Percentiles rank a stretch among this genome's conserved stretches.
These are phyloP conservation scores for Seira musarum DNA, from an alignment of 2,888 invertebrate species.

Conservation along the genomic window DNA sequence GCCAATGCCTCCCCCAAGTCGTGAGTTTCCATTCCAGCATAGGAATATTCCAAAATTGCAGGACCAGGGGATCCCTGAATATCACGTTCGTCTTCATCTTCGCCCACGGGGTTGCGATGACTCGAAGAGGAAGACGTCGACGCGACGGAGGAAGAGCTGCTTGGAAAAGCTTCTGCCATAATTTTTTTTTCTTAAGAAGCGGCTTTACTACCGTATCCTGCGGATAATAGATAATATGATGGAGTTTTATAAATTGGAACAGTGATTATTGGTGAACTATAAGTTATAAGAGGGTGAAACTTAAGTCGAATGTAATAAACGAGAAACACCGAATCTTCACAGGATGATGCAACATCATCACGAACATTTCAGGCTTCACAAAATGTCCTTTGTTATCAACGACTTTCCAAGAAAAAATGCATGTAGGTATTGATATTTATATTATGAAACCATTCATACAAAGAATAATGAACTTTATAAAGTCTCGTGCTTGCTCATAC, in stretches of 20 bases:
- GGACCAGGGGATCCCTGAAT: constrained; percentile 65
- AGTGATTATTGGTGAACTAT: too few relatives aligned
- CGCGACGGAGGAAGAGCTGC: constrained; percentile 29
- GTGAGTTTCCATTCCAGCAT: constrained; percentile 67
- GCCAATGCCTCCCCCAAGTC: constrained; percentile 66
- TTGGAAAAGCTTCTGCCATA: constrained; percentile 54
- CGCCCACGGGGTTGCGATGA: background rate
- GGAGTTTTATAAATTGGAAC: background rate
- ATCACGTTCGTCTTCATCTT: constrained; percentile 38
- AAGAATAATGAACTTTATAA: too few relatives aligned
- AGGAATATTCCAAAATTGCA: constrained; percentile 69
- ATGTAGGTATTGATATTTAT: too few relatives aligned
- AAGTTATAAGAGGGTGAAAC: background rate
- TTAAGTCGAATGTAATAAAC: background rate
- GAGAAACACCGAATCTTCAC: background rate
- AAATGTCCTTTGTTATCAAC: too few relatives aligned
- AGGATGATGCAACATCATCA: background rate
- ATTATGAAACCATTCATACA: too few relatives aligned
- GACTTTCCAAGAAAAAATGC: too few relatives aligned
- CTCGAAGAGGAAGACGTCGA: constrained; percentile 27
- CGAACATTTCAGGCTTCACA: background rate
- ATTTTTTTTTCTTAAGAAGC: background rate
- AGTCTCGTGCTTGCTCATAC: too few relatives aligned
- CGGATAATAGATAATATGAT: background rate
- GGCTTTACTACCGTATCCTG: background rate